Base-by-base conservation (phyloP, 2,113 vertebrate species). In the Otus sunia region DNA sequence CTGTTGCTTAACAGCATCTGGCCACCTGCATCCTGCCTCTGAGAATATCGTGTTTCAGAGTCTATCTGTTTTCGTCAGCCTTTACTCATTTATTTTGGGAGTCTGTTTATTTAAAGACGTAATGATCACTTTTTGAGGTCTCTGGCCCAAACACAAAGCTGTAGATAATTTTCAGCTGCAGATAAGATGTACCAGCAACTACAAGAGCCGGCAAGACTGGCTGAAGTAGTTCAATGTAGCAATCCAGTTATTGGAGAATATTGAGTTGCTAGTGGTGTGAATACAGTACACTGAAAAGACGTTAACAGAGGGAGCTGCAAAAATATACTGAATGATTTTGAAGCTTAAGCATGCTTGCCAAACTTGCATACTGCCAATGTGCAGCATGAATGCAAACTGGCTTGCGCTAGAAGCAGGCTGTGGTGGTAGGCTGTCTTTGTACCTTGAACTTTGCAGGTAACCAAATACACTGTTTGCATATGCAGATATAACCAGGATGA, bases 261-360 rank as follows among this genome's bases (percentile, higher is more conserved):
- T 10, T 32, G n/a, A 39, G 12, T 56, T 0, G 0, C 8, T 32
- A 49, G 18, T 21, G 37, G 8, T 62, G 27, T 49, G 63, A 87
- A 82, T 62, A 69, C 0, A 1, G 20, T 23, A 19, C 34, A 55
- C 20, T 52, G 47, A 62, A 53, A 77, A 88, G 45, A 58, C 0
- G 2, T 10, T 43, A 43, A 43, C 71, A 86, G 52, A 75, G 23
- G 15, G 34, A 92, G 56, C 14, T 63, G 29, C 29, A 77, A 76
- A 85, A 82, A 72, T 45, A 50, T 2, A 32, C 47, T 47, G 41
- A 41, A 41, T 27, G 12, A 45, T 76, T 88, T 72, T 78, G 25
- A 47, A 58, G 52, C 53, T 79, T 53, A 32, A 37, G 30, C 30
- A 12, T 50, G 27, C 25, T 64, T 59, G 32, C 14, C n/a, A 76